Base-by-base conservation (phyloP, 2,888 invertebrate genomes). In the Dynastes hyllus region DNA sequence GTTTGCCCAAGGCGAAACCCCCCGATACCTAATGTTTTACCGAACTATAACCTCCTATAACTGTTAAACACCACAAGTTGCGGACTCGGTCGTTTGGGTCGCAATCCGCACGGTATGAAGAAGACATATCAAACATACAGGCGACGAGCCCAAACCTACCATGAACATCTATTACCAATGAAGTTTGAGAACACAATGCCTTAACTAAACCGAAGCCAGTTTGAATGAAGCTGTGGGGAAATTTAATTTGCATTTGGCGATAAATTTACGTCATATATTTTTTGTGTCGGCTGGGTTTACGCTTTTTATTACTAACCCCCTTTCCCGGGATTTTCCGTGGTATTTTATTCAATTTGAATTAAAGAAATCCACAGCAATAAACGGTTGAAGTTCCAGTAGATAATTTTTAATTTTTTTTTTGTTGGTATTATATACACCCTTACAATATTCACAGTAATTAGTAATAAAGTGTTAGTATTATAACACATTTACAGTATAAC, bases 131-230 rank as follows among this genome's bases (percentile, higher is more conserved):
- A n/a, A n/a, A n/a, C n/a, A n/a, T n/a, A n/a, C n/a, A n/a, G n/a
- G 27, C 76, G 63, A 45, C 80, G 79, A 77, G 80, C 81, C 80
- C 80, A 75, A 85, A 85, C 87, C 86, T 87, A 86, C 87, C 85
- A 87, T 83, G 84, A 88, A 88, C 88, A 86, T 87, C 88, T 88
- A 84, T 86, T 86, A 87, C 87, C 86, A 87, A 87, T 87, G 86
- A 87, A 87, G 86, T 86, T 86, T 45, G 85, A 87, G 86, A 88
- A 87, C 87, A 88, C 87, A 87, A 86, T 86, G 86, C 85, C 87
- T 87, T 87, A 87, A 83, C 84, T 84, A 84, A 76, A 79, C 80
- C 66, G 75, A 80, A 50, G 76, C 69, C 78, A 76, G 77, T 65
- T 79, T 75, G 75, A 78, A 66, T 66, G 70, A 70, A 70, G 70